Base-by-base conservation (phyloP, 1,140 invertebrate genomes). In the Drosophila arawakana region DNA sequence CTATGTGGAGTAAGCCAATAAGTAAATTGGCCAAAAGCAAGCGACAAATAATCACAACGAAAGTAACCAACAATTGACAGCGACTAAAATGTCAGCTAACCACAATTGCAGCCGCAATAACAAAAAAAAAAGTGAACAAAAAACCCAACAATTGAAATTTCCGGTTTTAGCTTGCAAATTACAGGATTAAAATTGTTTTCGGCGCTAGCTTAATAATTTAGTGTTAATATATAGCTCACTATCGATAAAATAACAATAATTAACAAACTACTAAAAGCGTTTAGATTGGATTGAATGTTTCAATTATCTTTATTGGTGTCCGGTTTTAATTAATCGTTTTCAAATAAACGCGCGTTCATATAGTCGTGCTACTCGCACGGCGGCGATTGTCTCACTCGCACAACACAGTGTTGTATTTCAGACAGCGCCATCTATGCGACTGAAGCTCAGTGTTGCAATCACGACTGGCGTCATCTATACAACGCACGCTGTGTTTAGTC, bases 1-100 rank as follows among this genome's bases (percentile, higher is more conserved):
- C 15, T 79, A 65, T 88, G 80, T 88, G 70, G 83, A 88, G 84
- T 89, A 89, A 89, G 84, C 84, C 84, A 89, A 89, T 89, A 59
- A 84, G 80, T 83, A 89, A 88, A 84, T 89, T 84, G 84, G 78
- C 71, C 71, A 83, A 78, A 75, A 66, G 66, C 50, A 21, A 71
- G 47, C 41, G 43, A 43, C 44, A 54, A 74, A 74, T 69, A 69
- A 69, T 60, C 58, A 73, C 65, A 73, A 73, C 39, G 43, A 30
- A 35, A 39, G 35, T 18, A 13, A 47, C 34, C 39, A 72, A 71
- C 60, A 74, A 78, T 69, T 73, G 49, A 41, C 35, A 67, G 41
- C 41, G 57, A 74, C 66, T 30, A 74, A 74, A 62, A 69, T 74
- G 58, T 54, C 55, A 54, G 57, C 18, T 41, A 13, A 34, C 37